Percentiles rank a stretch among this genome's conserved stretches.
phyloP scores from a whole-genome alignment of 2,113 vertebrate genomes.

The Pygoscelis adeliae region DNA sequence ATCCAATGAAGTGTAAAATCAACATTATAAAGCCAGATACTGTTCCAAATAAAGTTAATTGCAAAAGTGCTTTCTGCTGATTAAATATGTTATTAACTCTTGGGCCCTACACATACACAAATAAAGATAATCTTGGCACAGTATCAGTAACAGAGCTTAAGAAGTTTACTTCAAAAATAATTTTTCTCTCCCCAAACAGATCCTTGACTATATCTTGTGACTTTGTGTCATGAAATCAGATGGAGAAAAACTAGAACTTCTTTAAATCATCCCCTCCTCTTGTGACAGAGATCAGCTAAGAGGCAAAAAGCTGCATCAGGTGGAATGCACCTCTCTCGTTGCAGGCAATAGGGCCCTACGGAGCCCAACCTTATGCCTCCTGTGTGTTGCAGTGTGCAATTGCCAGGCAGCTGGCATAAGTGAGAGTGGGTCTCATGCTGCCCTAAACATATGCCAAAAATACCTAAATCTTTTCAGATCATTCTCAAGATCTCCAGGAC shows the following conservation, averaged over 20 bases:
- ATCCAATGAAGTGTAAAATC: background rate
- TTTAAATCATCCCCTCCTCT: background rate
- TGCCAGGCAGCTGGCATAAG: background rate
- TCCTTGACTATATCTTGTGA: background rate
- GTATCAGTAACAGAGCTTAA: background rate
- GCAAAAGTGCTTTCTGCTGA: background rate
- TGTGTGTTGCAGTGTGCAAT: background rate
- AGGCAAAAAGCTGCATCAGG: background rate
- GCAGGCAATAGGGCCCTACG: background rate
- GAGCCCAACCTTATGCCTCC: background rate
- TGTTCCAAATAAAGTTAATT: background rate
- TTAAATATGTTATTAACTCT: background rate
- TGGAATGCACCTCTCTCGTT: background rate
- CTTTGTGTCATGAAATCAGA: background rate
- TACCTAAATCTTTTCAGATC: background rate
- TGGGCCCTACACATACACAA: background rate
- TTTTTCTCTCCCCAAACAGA: background rate
- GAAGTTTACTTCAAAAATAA: background rate
- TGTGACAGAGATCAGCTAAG: background rate
- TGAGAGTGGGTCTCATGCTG: background rate
- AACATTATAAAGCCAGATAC: background rate
- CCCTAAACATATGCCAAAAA: background rate
- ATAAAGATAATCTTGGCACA: background rate
- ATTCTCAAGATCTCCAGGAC: background rate
- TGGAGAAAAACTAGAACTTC: background rate